Evolutionary conservation across 2,888 invertebrate species (phyloP), one percentile per base, ranked within the genome.

Genomic region (Troides helena): DNA sequence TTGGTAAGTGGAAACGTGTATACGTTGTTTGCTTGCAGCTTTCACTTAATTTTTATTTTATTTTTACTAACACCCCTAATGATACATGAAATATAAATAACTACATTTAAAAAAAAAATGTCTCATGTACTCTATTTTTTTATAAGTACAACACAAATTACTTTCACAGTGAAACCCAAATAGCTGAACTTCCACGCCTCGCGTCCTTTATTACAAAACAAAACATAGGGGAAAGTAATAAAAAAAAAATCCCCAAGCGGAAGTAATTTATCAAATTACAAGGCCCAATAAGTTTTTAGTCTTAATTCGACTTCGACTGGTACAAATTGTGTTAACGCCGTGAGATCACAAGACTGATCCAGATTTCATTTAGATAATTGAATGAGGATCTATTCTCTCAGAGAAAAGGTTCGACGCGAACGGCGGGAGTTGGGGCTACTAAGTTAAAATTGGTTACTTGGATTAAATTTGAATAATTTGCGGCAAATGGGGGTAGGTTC

Each of bases 331-430:
- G 87, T 91, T 90, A 90, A 85, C 88, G 82, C 83, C 81, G 80
- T 80, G 77, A 84, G 86, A 89, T 89, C 88, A 84, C 83, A 85
- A 82, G 83, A 81, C 83, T 84, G 84, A 88, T 87, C 88, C 86
- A 85, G 88, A 89, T 91, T 91, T 89, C 88, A 90, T 91, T 91
- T 88, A 88, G 90, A 88, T 91, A 92, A 91, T 91, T 90, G 89
- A 92, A 92, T 91, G 87, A 90, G 88, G 86, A 88, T 88, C 86
- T 89, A 88, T 86, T 88, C 85, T 85, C 83, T 81, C 85, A 85
- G 85, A 83, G 86, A 86, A 88, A 89, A 88, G 88, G 87, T 85
- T 84, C 82, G 76, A 75, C 73, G 75, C 78, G 78, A 78, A 80
- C 78, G 75, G 76, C 75, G 71, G 75, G 75, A 71, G 74, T 70